phyloP scores from a whole-genome alignment of 2,888 invertebrate genomes.

The Auanema sp. region DNA sequence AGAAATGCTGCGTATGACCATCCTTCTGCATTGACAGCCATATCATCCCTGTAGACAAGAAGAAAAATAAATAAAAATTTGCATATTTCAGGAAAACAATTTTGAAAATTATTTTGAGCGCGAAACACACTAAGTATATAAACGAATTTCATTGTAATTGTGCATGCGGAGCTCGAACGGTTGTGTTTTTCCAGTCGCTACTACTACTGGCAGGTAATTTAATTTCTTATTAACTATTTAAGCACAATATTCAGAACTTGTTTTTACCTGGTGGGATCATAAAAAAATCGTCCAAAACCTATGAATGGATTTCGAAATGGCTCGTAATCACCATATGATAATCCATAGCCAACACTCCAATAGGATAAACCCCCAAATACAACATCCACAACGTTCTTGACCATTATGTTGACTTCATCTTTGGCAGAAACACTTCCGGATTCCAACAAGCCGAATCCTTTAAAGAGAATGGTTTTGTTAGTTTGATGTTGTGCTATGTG shows the following conservation, averaged over 20 bases:
- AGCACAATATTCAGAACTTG: neutral
- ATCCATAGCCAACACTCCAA: slow-evolving; percentile 90
- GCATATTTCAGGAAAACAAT: too few relatives aligned
- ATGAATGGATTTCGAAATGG: slow-evolving; percentile 51
- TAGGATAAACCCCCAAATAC: slow-evolving; percentile 88
- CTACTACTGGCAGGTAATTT: neutral
- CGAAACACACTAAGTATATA: too few relatives aligned
- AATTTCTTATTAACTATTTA: neutral
- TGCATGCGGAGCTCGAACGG: neutral
- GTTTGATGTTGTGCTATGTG: neutral
- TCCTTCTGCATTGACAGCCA: slow-evolving; percentile 48
- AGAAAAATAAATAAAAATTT: neutral
- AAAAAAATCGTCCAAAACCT: slow-evolving; percentile 60
- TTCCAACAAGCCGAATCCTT: slow-evolving; percentile 61
- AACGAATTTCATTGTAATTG: too few relatives aligned
- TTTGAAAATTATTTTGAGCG: too few relatives aligned
- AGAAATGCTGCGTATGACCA: slow-evolving; percentile 60
- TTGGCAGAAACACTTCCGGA: slow-evolving; percentile 60
- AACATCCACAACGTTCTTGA: slow-evolving; percentile 82
- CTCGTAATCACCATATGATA: slow-evolving; percentile 68
- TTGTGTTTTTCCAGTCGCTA: neutral
- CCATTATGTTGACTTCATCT: slow-evolving; percentile 74
- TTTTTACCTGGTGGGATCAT: slow-evolving; percentile 50
- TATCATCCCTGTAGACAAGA: slow-evolving; percentile 11
- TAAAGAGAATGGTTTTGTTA: neutral